Conservation (phyloP, 1,140 invertebrate species). For the Euwallacea similis region DNA sequence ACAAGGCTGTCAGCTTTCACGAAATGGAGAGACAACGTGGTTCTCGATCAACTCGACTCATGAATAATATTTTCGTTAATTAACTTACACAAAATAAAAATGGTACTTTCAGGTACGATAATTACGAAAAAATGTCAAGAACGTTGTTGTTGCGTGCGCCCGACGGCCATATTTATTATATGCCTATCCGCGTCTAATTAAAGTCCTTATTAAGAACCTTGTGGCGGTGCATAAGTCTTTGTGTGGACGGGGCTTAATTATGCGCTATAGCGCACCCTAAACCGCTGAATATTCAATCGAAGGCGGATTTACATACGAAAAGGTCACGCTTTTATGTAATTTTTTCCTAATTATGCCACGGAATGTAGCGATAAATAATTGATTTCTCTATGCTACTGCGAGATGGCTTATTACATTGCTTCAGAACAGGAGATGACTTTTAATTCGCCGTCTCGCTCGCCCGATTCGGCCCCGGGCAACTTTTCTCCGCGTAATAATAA, state of each 20-base stretch:
- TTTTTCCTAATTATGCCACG: not conserved
- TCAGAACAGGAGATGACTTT: too few species aligned
- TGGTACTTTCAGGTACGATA: conserved; percentile 7
- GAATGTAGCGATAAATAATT: too few species aligned
- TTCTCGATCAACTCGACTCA: not conserved
- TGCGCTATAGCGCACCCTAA: conserved; percentile 8
- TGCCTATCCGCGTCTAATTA: conserved; percentile 4
- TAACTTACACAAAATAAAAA: conserved; percentile 4
- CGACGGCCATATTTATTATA: not conserved
- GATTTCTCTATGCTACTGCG: not conserved
- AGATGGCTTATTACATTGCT: not conserved
- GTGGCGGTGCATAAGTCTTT: conserved; percentile 1
- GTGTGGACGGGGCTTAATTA: conserved; percentile 4
- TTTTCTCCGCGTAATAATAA: conserved; percentile 1
- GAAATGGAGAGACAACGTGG: not conserved
- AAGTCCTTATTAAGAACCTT: conserved; percentile 12
- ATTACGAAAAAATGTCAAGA: conserved; percentile 23
- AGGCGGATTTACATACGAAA: not conserved
- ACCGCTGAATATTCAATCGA: conserved; percentile 9
- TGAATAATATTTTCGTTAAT: conserved; percentile 13
- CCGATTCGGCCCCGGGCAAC: not conserved
- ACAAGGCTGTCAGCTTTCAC: conserved; percentile 3
- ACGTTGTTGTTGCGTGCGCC: conserved; percentile 1
- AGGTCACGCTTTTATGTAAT: conserved; percentile 5
- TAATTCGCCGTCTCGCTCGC: not conserved